Percentiles rank a stretch among this genome's conserved stretches.
These are phyloP conservation scores for Pantherophis guttatus DNA, from an alignment of 2,113 vertebrate species.

Conservation along the genomic window DNA sequence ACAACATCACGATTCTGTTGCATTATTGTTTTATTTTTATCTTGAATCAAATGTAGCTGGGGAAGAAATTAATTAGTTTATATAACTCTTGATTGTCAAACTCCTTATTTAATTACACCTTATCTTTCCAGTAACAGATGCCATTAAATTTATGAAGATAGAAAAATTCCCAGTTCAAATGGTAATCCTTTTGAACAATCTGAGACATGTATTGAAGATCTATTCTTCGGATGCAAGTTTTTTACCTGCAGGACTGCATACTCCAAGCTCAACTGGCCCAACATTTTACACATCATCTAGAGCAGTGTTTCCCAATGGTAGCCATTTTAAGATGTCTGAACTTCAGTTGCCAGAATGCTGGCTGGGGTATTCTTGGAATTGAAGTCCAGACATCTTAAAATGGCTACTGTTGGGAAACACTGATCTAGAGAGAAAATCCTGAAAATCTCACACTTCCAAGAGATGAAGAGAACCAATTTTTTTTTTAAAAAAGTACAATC, in stretches of 20 bases:
- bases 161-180: background rate
- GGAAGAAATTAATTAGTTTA: background rate
- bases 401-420: no score
- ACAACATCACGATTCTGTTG: background rate
- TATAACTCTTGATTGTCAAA: background rate
- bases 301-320: no score
- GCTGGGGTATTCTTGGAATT: no score
- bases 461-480: background rate
- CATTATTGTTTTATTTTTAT: background rate
- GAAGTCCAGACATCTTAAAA: no score
- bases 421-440: background rate
- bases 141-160: background rate
- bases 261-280: background rate
- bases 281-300: background rate
- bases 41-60: background rate
- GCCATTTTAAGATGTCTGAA: no score
- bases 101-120: background rate
- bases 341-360: no score
- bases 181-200: background rate
- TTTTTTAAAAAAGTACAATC: no score
- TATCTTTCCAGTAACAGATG: background rate
- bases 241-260: background rate
- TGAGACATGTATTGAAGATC: background rate
- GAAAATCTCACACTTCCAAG: background rate
- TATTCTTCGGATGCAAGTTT: background rate